These are phyloP conservation scores for Tetrax tetrax DNA, from an alignment of 2,113 vertebrate species.

Conservation along the genomic window DNA sequence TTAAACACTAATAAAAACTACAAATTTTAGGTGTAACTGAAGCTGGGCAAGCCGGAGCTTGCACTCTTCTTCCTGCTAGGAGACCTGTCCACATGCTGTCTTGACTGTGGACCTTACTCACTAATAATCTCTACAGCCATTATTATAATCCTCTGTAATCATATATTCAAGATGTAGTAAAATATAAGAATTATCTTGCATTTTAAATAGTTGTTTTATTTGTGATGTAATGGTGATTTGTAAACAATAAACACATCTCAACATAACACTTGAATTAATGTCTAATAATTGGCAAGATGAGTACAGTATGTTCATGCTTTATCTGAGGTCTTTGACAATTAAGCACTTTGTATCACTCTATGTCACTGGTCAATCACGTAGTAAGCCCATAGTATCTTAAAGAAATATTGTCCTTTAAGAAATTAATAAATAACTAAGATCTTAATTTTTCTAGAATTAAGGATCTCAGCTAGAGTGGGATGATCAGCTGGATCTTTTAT, in stretches of 20 bases:
- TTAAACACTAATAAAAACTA: neutral
- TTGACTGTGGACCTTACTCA: neutral
- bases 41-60: neutral
- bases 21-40: neutral
- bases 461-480: neutral
- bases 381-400: neutral
- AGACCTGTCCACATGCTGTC: neutral
- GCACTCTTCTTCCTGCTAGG: neutral
- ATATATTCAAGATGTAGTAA: neutral
- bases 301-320: neutral
- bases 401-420: neutral
- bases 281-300: neutral
- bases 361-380: neutral
- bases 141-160: neutral
- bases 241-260: neutral
- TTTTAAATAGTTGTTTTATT: neutral
- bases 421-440: neutral
- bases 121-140: neutral
- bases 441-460: neutral
- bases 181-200: neutral
- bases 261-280: neutral
- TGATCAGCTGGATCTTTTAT: neutral
- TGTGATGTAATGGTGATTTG: neutral
- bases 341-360: neutral
- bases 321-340: neutral